Percentiles rank a stretch among this genome's conserved stretches.
Evolutionary conservation across 2,797 vertebrate genomes (phyloP).

Genomic region (Rhabdophis nuchalis): DNA sequence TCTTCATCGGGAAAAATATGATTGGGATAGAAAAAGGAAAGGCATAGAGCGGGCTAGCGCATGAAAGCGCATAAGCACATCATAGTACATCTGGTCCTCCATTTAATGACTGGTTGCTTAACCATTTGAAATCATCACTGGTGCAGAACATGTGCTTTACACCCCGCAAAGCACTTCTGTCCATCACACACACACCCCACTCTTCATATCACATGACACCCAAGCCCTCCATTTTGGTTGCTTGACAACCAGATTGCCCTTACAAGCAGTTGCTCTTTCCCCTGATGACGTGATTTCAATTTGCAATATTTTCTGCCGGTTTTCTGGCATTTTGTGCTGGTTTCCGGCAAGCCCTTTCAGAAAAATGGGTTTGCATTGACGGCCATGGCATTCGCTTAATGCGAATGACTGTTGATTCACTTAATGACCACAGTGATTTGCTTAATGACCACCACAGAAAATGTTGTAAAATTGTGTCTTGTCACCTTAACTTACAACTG

Average conservation of each 20-base stretch:
- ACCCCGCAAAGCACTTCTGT: background rate
- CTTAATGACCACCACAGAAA: background rate
- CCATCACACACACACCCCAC: background rate
- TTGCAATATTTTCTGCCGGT: background rate
- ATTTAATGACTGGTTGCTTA: background rate
- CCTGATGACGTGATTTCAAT: background rate
- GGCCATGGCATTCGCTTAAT: background rate
- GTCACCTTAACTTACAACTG: background rate
- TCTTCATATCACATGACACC: background rate
- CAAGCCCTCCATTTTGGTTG: background rate
- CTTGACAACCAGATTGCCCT: background rate
- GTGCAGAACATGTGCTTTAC: background rate
- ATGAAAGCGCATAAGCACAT: background rate
- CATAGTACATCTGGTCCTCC: background rate
- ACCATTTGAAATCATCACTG: background rate
- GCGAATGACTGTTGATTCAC: background rate
- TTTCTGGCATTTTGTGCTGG: background rate
- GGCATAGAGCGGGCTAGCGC: background rate
- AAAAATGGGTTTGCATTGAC: background rate
- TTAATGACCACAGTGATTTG: background rate
- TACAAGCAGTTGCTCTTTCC: background rate
- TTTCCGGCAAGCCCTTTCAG: background rate
- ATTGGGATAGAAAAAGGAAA: slow-evolving; percentile 32
- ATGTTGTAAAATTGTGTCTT: background rate
- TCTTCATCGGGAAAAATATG: slow-evolving; percentile 51